These are phyloP conservation scores for Smutsia temminckii DNA, from an alignment of 2,797 vertebrate genomes.

Conservation along the genomic window DNA sequence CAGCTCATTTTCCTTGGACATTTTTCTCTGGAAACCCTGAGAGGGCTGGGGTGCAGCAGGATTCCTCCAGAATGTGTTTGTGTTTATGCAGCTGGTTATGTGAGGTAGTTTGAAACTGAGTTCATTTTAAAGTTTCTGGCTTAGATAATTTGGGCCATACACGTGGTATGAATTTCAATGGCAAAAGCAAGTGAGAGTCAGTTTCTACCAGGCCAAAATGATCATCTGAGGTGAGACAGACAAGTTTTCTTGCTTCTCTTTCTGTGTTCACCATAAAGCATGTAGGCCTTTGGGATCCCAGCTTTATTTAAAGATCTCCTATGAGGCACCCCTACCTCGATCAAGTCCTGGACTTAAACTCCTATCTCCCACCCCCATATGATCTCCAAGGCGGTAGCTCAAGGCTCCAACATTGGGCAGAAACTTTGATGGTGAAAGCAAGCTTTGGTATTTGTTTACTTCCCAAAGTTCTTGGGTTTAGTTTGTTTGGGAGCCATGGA, in stretches of 20 bases:
- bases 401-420: background rate
- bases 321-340: background rate
- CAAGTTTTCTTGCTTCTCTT: background rate
- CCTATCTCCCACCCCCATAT: background rate
- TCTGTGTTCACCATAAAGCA: background rate
- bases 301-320: slow-evolving; percentile 13
- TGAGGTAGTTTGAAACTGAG: background rate
- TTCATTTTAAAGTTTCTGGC: background rate
- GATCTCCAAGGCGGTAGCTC: background rate
- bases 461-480: background rate
- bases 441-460: background rate
- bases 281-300: background rate
- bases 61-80: background rate
- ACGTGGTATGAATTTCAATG: background rate
- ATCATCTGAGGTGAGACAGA: background rate
- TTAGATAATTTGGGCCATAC: background rate
- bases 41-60: background rate
- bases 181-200: background rate
- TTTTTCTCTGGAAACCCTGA: background rate
- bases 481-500: background rate
- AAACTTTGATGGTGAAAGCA: background rate
- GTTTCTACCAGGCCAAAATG: background rate
- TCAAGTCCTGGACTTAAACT: background rate
- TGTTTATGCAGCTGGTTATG: background rate
- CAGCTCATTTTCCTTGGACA: background rate